Conservation (phyloP, 1,140 invertebrate genomes). For the Meloidogyne floridensis region DNA sequence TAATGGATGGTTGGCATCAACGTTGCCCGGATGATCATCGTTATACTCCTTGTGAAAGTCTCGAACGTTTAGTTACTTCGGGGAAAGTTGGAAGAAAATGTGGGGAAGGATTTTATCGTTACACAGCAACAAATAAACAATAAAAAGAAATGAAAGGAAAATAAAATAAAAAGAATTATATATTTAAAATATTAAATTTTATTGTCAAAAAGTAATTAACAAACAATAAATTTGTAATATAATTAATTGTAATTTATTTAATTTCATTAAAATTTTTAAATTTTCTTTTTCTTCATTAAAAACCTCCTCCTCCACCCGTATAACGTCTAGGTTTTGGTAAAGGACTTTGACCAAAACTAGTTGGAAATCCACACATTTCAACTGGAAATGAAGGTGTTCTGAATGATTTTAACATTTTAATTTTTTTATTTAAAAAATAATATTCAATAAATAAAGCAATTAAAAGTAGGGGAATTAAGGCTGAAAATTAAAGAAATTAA, state of each 20-base stretch:
- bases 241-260: neutral
- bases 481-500: constrained; percentile 4
- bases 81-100: constrained; percentile 81
- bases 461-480: neutral
- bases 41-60: constrained; percentile 73
- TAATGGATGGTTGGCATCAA: constrained; percentile 76
- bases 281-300: neutral
- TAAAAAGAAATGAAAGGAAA: neutral
- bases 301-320: neutral
- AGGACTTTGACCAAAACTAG: constrained; percentile 13
- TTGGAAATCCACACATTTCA: constrained; percentile 13
- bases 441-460: constrained; percentile 16
- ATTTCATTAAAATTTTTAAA: neutral
- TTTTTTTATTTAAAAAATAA: constrained; percentile 18
- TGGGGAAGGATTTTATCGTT: constrained; percentile 81
- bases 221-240: neutral
- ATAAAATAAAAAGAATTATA: neutral
- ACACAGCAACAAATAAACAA: constrained; percentile 17
- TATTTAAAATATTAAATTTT: no score
- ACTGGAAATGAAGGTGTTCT: constrained; percentile 17
- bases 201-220: no score
- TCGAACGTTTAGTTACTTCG: constrained; percentile 77
- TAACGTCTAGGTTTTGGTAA: constrained; percentile 12
- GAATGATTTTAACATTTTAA: neutral
- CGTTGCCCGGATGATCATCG: constrained; percentile 78